phyloP scores from a whole-genome alignment of 2,888 invertebrate species.

The Aplocera efformata region DNA sequence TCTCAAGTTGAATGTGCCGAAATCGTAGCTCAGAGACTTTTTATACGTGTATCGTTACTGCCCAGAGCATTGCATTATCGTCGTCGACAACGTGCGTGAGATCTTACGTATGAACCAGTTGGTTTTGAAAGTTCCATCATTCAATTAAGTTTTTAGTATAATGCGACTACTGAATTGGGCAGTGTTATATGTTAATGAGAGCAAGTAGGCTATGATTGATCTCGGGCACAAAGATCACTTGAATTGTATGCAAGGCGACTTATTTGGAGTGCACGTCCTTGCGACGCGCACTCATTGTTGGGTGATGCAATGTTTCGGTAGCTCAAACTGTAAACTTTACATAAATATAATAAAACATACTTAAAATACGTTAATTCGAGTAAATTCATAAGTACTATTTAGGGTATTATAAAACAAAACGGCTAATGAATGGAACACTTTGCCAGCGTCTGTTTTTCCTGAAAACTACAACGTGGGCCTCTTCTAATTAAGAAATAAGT shows the following conservation, averaged over 20 bases:
- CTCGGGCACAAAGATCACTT: constrained; percentile 61
- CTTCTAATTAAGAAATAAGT: too few species aligned
- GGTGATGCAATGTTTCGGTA: constrained; percentile 26
- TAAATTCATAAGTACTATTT: too few species aligned
- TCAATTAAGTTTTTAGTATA: constrained; percentile 24
- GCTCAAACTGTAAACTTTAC: constrained; percentile 2
- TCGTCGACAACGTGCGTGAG: constrained; percentile 27
- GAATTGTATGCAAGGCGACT: constrained; percentile 48
- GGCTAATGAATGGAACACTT: too few species aligned
- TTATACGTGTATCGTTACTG: constrained; percentile 50
- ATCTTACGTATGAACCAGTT: constrained; percentile 39
- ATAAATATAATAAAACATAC: not conserved
- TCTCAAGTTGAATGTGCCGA: constrained; percentile 64
- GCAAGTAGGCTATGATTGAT: constrained; percentile 58
- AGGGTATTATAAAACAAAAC: too few species aligned
- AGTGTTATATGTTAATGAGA: constrained; percentile 46
- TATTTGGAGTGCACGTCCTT: constrained; percentile 53
- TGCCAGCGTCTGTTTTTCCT: too few species aligned
- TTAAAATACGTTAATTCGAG: too few species aligned
- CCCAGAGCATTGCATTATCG: constrained; percentile 52
- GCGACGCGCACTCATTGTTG: constrained; percentile 26
- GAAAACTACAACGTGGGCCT: too few species aligned
- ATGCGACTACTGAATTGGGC: constrained; percentile 35
- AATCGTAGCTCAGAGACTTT: constrained; percentile 47
- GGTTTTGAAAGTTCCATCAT: constrained; percentile 39